These are phyloP conservation scores for Apostichopus leukothele DNA, from an alignment of 53 echinoderm and acorn worm genomes.

Conservation along the genomic window DNA sequence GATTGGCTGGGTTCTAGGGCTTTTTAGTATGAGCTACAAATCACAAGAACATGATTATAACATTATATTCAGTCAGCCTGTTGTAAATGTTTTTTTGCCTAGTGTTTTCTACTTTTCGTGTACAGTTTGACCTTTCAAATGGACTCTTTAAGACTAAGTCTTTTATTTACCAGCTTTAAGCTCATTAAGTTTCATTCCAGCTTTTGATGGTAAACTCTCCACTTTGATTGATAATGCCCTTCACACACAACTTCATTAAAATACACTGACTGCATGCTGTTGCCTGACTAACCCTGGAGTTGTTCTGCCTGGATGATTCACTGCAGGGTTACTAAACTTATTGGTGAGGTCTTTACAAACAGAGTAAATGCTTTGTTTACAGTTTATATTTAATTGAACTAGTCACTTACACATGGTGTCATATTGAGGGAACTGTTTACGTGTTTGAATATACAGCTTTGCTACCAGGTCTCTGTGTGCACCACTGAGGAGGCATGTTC, in stretches of 20 bases:
- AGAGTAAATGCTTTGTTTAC: background rate
- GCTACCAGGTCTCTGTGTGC: background rate
- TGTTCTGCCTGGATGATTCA: background rate
- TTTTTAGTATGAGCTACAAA: too few species aligned
- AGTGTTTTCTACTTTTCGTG: too few species aligned
- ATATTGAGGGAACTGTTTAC: too few species aligned
- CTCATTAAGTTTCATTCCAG: background rate
- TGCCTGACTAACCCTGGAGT: background rate
- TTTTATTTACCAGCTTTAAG: background rate
- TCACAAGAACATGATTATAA: too few species aligned
- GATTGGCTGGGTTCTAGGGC: too few species aligned
- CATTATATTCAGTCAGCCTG: too few species aligned
- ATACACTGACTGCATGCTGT: background rate
- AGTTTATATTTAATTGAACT: background rate
- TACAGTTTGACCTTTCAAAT: background rate
- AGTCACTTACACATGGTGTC: background rate
- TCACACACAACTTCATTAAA: background rate
- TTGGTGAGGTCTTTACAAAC: background rate
- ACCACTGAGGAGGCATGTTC: background rate
- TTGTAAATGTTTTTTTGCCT: too few species aligned
- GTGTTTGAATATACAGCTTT: background rate
- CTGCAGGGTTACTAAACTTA: background rate
- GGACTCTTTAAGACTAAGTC: background rate
- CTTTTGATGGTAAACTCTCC: background rate
- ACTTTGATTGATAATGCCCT: conserved; percentile 6